Base-by-base conservation (phyloP, 2,888 invertebrate species). In the Perithous albicinctus region DNA sequence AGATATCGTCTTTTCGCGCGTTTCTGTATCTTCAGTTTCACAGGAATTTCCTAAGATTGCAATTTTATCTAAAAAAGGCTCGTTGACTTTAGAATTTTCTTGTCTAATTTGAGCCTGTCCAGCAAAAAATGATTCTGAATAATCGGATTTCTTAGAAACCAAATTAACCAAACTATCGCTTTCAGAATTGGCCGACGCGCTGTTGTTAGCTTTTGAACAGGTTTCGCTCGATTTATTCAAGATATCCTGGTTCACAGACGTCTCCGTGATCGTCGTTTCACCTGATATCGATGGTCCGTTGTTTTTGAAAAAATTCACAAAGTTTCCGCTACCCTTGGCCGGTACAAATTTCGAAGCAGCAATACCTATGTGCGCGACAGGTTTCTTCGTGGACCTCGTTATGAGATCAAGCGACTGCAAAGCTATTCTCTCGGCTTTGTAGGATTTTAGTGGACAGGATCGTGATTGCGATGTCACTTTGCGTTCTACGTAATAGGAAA, bases 351-450 rank as follows among this genome's bases (percentile, higher is more conserved):
- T 95, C 23, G 94, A 93, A 41, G 94, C 94, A 1, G 94, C 94
- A 35, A 95, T 81, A 0, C 94, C 93, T 38, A 95, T 89, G 84
- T 93, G 93, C 3, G 92, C 88, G 48, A 95, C 89, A 0, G 94
- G 93, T 59, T 94, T 94, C 51, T 92, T 89, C 89, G 90, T 92
- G 70, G 92, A 94, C 88, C 96, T 96, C 87, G 95, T 94, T 2
- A 98, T 92, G 56, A 97, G 91, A 48, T 96, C 95, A 46, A 96
- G 93, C 1, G 96, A 95, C 87, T 95, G 95, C 64, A 92, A 94
- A 0, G 95, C 94, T 85, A 98, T 95, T 83, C 95, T 94, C 41
- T 96, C 95, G 0, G 94, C 93, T 87, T 96, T 96, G 87, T 95
- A 97, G 1, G 93, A 95, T 89, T 93, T 94, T 87, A 95, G 93